Conservation (phyloP, 1,140 invertebrate genomes). For the Microplitis mediator region DNA sequence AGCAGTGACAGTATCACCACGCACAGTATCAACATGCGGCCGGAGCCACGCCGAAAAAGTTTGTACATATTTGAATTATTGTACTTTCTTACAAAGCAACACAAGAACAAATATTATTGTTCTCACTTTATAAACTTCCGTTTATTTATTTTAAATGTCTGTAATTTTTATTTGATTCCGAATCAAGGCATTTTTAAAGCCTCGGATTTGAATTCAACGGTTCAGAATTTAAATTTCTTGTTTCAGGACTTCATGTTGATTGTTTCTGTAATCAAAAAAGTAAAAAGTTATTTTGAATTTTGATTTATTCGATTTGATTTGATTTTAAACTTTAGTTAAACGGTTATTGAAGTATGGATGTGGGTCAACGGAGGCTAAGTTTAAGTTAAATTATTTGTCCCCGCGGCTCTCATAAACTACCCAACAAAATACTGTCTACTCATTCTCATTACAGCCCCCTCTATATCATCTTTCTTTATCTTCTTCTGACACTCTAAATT, state of each 20-base stretch:
- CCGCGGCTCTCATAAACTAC: neutral
- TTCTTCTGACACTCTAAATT: neutral
- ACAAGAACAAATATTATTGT: neutral
- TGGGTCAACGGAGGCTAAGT: too few species aligned
- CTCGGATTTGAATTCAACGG: too few species aligned
- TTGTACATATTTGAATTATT: conserved; percentile 52
- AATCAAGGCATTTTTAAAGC: neutral
- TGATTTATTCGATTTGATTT: too few species aligned
- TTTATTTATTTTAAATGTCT: neutral
- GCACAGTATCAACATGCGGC: conserved; percentile 52
- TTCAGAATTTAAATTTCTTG: too few species aligned
- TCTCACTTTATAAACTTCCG: neutral
- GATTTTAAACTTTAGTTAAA: too few species aligned
- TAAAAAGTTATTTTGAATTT: too few species aligned
- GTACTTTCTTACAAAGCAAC: neutral
- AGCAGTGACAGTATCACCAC: conserved; percentile 52
- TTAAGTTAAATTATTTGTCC: neutral
- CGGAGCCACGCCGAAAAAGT: conserved; percentile 56
- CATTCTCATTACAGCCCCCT: neutral
- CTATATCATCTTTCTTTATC: neutral
- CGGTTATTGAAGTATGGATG: too few species aligned
- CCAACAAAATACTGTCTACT: neutral
- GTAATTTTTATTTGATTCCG: neutral
- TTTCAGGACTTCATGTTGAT: too few species aligned
- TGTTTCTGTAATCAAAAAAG: too few species aligned